Evolutionary conservation across 2,888 invertebrate genomes (phyloP), one percentile per base, ranked within the genome.

Genomic region (Caenorhabditis sulstoni): DNA sequence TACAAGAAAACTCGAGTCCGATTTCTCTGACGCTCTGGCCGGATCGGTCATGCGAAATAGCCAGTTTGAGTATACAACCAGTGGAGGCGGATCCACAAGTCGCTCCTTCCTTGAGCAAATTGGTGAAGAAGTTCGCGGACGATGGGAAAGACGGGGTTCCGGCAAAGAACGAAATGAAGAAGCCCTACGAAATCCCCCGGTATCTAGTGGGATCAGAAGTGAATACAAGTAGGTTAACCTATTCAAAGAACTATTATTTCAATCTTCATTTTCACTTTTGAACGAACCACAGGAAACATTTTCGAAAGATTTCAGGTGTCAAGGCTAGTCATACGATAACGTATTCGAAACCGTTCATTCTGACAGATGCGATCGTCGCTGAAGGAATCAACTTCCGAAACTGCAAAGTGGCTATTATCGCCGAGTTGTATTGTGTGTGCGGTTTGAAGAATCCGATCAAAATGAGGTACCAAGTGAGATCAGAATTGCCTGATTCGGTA

Each of bases 381-480:
- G 66, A 67, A 8, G 87, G 87, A 62, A 47, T 87, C 16, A 80
- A 73, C 7, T 12, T 65, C 18, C 18, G 47, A 11, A 80, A 82
- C 65, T 78, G 81, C 2, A 74, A 55, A 18, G 80, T 81, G 53
- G 81, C 84, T 0, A 80, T 83, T 16, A 37, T 87, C 0, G 83
- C 85, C 5, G 87, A 87, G 37, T 65, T 87, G 7, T 87, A 73
- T 59, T 84, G 85, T 49, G 61, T 85, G 85, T 81, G 83, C 59
- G 85, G 85, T 1, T 70, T 80, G 62, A 79, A 71, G 12, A 77
- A 73, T 35, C 75, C 71, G 29, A 77, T 85, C 45, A 58, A 76
- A 58, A 65, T 85, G 1, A 66, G 70, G n/a, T 85, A 85, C 57
- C 65, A 78, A 67, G 62, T 78, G 0, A 41, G 41, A 1, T 39